Percentiles rank a stretch among this genome's conserved stretches.
Evolutionary conservation across 2,797 vertebrate genomes (phyloP).

Genomic region (Heterohyrax brucei): DNA sequence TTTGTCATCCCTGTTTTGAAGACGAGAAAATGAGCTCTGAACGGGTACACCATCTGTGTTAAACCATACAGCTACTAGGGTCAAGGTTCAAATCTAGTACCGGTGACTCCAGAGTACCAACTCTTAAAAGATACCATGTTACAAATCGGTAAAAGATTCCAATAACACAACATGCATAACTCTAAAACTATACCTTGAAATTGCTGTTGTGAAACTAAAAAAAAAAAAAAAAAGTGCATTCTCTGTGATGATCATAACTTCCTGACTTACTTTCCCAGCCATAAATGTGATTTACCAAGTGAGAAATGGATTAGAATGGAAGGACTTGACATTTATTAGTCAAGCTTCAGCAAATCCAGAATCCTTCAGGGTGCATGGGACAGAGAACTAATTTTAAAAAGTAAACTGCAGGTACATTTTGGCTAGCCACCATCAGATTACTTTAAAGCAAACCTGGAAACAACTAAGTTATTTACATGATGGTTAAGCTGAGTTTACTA

Average conservation of each 20-base stretch:
- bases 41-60: background rate
- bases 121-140: background rate
- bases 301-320: background rate
- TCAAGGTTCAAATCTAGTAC: background rate
- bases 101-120: background rate
- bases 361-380: background rate
- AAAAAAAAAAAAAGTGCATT: background rate
- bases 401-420: background rate
- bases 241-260: background rate
- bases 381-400: slow-evolving; percentile 25
- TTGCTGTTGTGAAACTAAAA: background rate
- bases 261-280: background rate
- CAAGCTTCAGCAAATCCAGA: background rate
- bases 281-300: slow-evolving; percentile 32
- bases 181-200: background rate
- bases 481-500: background rate
- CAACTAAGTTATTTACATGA: background rate
- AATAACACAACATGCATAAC: background rate
- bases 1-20: background rate
- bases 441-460: slow-evolving; percentile 25
- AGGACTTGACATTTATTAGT: background rate
- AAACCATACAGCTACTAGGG: background rate
- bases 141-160: background rate
- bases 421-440: background rate
- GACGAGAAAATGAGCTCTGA: background rate